Percentiles rank a stretch among this genome's conserved stretches.
Conservation (phyloP, 2,797 vertebrate species). For the Zalophus californianus region DNA sequence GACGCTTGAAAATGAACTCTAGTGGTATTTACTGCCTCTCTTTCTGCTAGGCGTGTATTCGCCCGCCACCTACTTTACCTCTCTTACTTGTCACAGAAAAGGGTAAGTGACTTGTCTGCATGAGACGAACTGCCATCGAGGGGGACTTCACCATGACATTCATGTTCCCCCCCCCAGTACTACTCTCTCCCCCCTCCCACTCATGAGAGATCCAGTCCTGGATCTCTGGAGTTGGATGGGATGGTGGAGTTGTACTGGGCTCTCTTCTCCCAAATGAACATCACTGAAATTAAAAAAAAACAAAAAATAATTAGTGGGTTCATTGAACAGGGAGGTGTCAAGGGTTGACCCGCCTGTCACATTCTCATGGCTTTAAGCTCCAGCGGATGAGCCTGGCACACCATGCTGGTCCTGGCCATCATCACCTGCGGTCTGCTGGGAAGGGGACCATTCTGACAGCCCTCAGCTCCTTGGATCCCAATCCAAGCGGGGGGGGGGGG, state of each 20-base stretch:
- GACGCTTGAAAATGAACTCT: not conserved
- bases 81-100: not conserved
- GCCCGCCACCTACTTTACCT: rapidly evolving
- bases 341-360: not conserved
- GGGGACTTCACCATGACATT: not conserved
- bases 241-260: not conserved
- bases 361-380: not conserved
- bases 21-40: rapidly evolving
- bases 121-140: rapidly evolving
- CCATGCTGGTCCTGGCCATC: no score
- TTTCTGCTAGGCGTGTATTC: rapidly evolving
- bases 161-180: rapidly evolving
- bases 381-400: not conserved
- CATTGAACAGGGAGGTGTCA: not conserved
- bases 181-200: rapidly evolving
- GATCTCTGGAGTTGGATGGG: not conserved
- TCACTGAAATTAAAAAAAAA: constrained; percentile 51
- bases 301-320: not conserved
- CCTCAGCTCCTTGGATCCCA: not conserved
- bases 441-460: rapidly evolving
- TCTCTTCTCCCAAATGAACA: not conserved
- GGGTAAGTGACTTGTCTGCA: not conserved
- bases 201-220: rapidly evolving
- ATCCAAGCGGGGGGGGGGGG: rapidly evolving
- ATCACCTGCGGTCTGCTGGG: not conserved